Percentiles rank a stretch among this genome's conserved stretches.
Evolutionary conservation across 2,797 vertebrate genomes (phyloP).

Genomic region (Spinus pinus): DNA sequence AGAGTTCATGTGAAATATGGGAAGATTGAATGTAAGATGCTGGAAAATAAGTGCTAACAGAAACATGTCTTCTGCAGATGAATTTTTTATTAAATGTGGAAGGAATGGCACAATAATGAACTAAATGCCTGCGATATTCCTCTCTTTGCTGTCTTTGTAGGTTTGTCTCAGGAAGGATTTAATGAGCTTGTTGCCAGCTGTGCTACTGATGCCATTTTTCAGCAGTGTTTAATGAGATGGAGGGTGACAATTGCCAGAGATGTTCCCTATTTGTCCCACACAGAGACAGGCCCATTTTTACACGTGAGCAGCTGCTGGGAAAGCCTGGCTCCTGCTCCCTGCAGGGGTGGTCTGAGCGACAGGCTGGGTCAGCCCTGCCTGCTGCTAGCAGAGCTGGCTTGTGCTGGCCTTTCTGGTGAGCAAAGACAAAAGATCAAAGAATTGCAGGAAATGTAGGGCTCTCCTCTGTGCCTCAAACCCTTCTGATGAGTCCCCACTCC

Average conservation of each 20-base stretch:
- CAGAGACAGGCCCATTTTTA: not conserved
- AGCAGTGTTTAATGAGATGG: not conserved
- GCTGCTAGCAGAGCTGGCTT: not conserved
- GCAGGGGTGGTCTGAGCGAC: not conserved
- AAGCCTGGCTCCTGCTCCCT: not conserved
- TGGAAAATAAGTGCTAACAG: not conserved
- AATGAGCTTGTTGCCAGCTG: not conserved
- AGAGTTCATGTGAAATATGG: not conserved
- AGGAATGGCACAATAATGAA: slow-evolving; percentile 10
- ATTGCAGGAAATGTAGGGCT: not conserved
- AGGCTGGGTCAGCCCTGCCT: not conserved
- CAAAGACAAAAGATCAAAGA: not conserved
- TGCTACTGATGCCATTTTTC: not conserved
- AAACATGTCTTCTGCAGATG: not conserved
- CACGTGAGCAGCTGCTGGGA: not conserved
- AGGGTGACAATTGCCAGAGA: not conserved
- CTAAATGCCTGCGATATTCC: not conserved
- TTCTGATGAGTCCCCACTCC: not conserved
- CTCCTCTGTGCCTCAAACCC: not conserved
- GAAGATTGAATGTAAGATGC: not conserved
- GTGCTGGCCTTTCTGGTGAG: not conserved
- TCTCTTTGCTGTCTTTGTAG: not conserved
- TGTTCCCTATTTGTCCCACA: not conserved
- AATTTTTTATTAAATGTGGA: slow-evolving; percentile 12
- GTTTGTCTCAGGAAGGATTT: not conserved